Evolutionary conservation across 2,888 invertebrate genomes (phyloP).

Genomic region (Tipula confusa): DNA sequence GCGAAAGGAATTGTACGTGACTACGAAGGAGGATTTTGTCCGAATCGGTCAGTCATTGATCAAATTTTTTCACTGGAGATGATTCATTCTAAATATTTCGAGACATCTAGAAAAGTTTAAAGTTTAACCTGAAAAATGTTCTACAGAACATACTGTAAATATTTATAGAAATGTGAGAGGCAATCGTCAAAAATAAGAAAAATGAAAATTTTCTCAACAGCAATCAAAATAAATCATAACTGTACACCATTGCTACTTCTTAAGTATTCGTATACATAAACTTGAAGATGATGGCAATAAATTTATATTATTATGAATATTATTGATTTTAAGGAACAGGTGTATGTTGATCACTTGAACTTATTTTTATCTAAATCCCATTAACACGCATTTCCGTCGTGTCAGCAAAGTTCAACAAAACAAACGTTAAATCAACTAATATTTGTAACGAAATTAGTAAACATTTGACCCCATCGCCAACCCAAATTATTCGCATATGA

Average conservation of each 20-base stretch:
- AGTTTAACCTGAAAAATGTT: no score
- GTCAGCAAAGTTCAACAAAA: background rate
- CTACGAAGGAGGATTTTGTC: background rate
- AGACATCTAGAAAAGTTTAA: no score
- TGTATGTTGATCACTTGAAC: background rate
- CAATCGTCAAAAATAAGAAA: no score
- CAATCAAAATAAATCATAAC: constrained; percentile 25
- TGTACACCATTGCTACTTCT: background rate
- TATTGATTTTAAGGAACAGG: background rate
- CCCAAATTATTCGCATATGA: background rate
- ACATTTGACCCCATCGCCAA: background rate
- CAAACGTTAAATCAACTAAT: background rate
- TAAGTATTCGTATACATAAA: no score
- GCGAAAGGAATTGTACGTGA: no score
- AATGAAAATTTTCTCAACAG: background rate
- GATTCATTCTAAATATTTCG: no score
- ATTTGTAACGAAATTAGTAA: background rate
- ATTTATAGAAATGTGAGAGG: no score
- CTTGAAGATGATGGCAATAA: background rate
- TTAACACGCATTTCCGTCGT: background rate
- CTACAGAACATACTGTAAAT: no score
- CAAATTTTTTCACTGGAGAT: no score
- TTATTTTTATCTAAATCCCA: background rate
- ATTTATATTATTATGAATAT: constrained; percentile 12
- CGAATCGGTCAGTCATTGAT: no score